Conservation (phyloP, 2,888 invertebrate genomes). For the Athalia circularis region DNA sequence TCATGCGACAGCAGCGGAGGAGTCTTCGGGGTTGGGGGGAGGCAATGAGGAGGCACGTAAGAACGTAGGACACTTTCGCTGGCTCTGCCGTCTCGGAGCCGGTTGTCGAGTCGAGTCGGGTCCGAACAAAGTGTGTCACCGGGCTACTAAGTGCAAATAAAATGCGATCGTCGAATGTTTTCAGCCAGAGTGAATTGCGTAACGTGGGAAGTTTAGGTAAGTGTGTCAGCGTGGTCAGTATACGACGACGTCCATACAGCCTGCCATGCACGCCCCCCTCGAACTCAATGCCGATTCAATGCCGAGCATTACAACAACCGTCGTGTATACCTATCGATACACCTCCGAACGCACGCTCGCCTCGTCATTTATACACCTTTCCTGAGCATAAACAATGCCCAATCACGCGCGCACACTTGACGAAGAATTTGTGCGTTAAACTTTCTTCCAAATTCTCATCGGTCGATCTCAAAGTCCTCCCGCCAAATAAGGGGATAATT, state of each 20-base stretch:
- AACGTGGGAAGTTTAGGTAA: conserved; percentile 47
- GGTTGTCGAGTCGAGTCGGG: conserved; percentile 40
- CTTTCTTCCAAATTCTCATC: too few species aligned
- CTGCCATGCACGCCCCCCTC: not conserved
- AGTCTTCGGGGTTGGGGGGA: not conserved
- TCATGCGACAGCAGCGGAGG: too few species aligned
- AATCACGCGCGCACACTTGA: too few species aligned
- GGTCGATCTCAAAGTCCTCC: too few species aligned
- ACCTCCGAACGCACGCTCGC: not conserved
- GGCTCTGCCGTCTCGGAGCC: conserved; percentile 40
- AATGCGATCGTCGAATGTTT: conserved; percentile 57
- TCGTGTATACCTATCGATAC: not conserved
- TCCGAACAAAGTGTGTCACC: conserved; percentile 65
- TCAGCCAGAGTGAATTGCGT: conserved; percentile 47
- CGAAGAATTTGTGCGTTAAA: too few species aligned
- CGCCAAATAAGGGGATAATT: too few species aligned
- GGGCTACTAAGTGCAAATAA: conserved; percentile 63
- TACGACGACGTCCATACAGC: conserved; percentile 10
- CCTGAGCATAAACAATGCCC: not conserved
- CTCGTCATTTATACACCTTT: not conserved
- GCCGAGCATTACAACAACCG: conserved; percentile 21
- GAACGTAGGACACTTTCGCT: conserved; percentile 64
- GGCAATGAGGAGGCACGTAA: conserved; percentile 54
- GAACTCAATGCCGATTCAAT: conserved; percentile 44
- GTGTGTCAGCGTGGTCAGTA: conserved; percentile 40